Conservation (phyloP, 2,797 vertebrate species). For the Platalea minor region DNA sequence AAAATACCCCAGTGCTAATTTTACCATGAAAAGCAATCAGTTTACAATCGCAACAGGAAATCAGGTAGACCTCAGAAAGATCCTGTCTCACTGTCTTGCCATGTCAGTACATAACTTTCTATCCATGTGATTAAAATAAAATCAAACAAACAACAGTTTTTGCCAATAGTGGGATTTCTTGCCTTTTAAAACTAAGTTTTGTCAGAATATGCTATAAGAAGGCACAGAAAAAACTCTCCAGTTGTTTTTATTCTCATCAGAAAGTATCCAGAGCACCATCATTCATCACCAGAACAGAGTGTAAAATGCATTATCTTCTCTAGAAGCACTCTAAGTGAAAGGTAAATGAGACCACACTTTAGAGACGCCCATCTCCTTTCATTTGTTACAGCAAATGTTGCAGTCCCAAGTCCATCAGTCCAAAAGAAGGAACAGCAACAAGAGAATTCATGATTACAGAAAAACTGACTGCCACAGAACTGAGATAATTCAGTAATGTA, state of each 20-base stretch:
- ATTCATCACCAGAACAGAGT: neutral
- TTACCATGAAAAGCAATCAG: neutral
- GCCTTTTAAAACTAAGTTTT: neutral
- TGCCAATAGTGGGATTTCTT: neutral
- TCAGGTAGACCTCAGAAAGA: neutral
- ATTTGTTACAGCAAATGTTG: neutral
- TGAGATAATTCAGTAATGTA: neutral
- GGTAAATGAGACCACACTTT: neutral
- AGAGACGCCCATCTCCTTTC: neutral
- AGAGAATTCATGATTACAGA: neutral
- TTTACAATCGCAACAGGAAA: neutral
- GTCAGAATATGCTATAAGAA: neutral
- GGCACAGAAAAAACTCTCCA: neutral
- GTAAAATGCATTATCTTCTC: neutral
- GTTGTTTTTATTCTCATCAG: slow-evolving; percentile 14
- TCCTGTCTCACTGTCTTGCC: neutral
- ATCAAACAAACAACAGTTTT: neutral
- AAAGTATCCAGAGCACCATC: neutral
- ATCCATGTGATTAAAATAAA: neutral
- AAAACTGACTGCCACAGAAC: neutral
- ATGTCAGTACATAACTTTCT: neutral
- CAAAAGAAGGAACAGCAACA: neutral
- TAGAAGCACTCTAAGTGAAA: neutral
- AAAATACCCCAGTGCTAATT: neutral
- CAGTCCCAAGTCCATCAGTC: neutral